These are phyloP conservation scores for Garrulus glandarius DNA, from an alignment of 2,797 vertebrate species.

Conservation along the genomic window DNA sequence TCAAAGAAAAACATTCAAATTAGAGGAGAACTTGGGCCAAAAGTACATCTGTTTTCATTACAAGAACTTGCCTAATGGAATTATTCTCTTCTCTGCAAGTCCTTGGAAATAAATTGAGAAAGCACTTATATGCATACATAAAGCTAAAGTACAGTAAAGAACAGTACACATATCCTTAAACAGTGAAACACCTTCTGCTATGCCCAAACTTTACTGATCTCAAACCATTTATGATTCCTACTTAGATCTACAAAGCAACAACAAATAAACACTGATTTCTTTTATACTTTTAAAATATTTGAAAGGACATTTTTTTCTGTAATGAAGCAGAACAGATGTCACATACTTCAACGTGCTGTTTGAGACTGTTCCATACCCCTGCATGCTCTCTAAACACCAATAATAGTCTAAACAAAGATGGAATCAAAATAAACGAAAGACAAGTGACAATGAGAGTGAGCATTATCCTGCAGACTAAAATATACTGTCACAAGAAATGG, in stretches of 20 bases:
- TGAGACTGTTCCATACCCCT: neutral
- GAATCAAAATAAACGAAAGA: neutral
- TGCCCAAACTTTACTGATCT: neutral
- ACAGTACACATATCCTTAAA: neutral
- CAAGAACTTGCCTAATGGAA: constrained; percentile 12
- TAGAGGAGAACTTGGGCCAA: neutral
- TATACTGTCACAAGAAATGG: neutral
- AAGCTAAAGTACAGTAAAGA: neutral
- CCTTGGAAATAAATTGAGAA: neutral
- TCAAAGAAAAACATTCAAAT: constrained; percentile 4
- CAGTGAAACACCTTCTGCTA: neutral
- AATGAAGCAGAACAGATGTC: neutral
- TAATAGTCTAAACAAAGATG: neutral
- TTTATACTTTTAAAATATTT: neutral
- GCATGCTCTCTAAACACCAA: neutral
- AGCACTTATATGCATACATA: neutral
- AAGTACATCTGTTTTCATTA: neutral
- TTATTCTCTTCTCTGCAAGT: neutral
- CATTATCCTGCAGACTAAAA: neutral
- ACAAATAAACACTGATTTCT: neutral
- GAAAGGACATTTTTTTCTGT: neutral
- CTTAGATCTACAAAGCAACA: neutral
- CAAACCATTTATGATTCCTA: neutral
- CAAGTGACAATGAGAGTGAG: neutral
- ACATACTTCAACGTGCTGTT: neutral